Evolutionary conservation across 2,888 invertebrate genomes (phyloP).

Genomic region (Myopa testacea): DNA sequence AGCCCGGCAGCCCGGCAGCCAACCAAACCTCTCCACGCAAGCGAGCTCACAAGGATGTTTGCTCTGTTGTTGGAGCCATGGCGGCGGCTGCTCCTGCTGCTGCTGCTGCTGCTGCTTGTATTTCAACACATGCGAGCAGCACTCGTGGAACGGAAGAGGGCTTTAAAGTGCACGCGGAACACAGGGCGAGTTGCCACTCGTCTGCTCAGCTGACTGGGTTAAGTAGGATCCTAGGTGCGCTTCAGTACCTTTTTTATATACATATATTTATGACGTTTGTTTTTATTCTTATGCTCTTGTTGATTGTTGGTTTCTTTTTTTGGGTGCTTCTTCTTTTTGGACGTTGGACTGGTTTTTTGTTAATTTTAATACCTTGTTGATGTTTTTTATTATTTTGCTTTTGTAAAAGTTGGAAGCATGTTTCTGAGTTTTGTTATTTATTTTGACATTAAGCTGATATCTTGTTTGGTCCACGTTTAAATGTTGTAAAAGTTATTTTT

Average conservation of each 20-base stretch:
- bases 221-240: slow-evolving; percentile 45
- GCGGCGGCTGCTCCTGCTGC: background rate
- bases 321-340: background rate
- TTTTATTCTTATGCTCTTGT: background rate
- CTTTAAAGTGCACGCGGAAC: slow-evolving; percentile 30
- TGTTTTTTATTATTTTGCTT: background rate
- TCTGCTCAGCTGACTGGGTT: slow-evolving; percentile 52
- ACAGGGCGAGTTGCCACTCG: slow-evolving; percentile 42
- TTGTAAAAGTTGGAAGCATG: no score
- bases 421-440: background rate
- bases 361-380: background rate
- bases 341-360: background rate
- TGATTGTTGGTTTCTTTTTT: background rate
- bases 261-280: background rate
- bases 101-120: slow-evolving; percentile 12
- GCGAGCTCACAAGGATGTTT: background rate
- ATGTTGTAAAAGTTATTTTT: background rate
- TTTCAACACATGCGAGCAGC: slow-evolving; percentile 25
- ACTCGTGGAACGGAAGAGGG: slow-evolving; percentile 24
- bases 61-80: background rate
- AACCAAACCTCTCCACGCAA: background rate
- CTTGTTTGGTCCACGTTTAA: background rate
- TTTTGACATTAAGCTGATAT: background rate
- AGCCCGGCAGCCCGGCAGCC: background rate
- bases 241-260: slow-evolving; percentile 16